A percentile compares a stretch with the other conserved stretches of the same genome.
These are phyloP conservation scores for Melanogrammus aeglefinus DNA, from an alignment of 2,797 vertebrate species.

Conservation along the genomic window DNA sequence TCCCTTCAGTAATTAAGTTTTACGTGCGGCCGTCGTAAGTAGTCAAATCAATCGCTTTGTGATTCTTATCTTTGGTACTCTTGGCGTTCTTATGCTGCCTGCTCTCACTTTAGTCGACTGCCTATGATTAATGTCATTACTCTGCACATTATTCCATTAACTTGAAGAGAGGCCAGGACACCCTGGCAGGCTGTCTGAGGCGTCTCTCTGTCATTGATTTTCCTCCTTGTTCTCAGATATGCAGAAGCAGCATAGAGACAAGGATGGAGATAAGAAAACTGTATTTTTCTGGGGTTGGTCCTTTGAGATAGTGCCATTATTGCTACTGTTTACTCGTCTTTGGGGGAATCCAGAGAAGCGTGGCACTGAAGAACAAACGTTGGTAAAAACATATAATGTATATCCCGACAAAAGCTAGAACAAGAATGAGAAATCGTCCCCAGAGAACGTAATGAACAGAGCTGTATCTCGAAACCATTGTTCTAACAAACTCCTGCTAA, in stretches of 20 bases:
- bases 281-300: too few relatives aligned
- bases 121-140: not conserved
- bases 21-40: slow-evolving; percentile 38
- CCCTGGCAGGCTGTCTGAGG: not conserved
- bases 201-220: not conserved
- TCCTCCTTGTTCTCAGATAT: slow-evolving; percentile 7
- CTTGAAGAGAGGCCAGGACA: not conserved
- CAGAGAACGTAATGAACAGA: slow-evolving; percentile 17
- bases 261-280: not conserved
- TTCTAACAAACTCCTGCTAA: slow-evolving; percentile 38
- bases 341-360: not conserved
- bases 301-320: not conserved
- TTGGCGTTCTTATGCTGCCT: not conserved
- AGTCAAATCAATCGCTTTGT: slow-evolving; percentile 48
- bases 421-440: not conserved
- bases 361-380: not conserved
- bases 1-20: slow-evolving; percentile 44
- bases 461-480: slow-evolving; percentile 23
- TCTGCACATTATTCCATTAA: slow-evolving; percentile 1
- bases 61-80: slow-evolving; percentile 20
- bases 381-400: slow-evolving; percentile 23
- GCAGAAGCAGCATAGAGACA: not conserved
- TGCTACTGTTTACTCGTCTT: not conserved
- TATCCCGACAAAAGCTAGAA: slow-evolving; percentile 12
- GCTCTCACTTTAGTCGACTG: not conserved